Evolutionary conservation across 2,888 invertebrate genomes (phyloP), one percentile per base, ranked within the genome.

Genomic region (Scrobipalpa atriplicella): DNA sequence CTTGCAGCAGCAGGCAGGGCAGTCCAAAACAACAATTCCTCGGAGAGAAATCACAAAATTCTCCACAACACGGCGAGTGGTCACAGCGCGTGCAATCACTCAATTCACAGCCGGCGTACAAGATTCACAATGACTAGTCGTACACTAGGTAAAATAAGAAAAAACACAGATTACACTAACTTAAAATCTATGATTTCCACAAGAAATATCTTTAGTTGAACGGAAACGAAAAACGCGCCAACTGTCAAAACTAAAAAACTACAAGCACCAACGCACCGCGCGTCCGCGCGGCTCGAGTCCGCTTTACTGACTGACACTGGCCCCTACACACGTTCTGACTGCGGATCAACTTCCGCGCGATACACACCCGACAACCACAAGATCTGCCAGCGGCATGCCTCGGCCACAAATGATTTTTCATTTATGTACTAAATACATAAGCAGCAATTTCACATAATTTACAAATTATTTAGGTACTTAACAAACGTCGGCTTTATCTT

Each of bases 201-300:
- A 83, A 84, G 74, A 87, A 84, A 81, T 84, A 84, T 80, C 79
- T 67, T 63, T 82, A 84, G 80, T 81, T 84, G 76, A 86, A 88
- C 84, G 73, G 81, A 86, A 91, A 89, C 85, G 85, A 89, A 91
- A 90, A 92, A 86, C 90, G 90, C 92, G 92, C 90, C 92, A 92
- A 92, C 89, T 92, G 92, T 92, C 91, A 92, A 83, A 91, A 89
- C 89, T 90, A 91, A 92, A 90, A 90, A 90, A 90, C 91, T 91
- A 92, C 91, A 89, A 92, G 92, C 92, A 92, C 91, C 92, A 82
- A 87, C 87, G 85, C 87, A 82, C 85, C 84, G 86, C 89, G 87
- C 91, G 80, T 81, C 88, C 88, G 85, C 90, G 89, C 92, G 88
- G 86, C 84, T 80, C 82, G 91, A 91, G 91, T 89, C 92, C 90